phyloP scores from a whole-genome alignment of 2,888 invertebrate species.

The Neocrepidodera transversa region DNA sequence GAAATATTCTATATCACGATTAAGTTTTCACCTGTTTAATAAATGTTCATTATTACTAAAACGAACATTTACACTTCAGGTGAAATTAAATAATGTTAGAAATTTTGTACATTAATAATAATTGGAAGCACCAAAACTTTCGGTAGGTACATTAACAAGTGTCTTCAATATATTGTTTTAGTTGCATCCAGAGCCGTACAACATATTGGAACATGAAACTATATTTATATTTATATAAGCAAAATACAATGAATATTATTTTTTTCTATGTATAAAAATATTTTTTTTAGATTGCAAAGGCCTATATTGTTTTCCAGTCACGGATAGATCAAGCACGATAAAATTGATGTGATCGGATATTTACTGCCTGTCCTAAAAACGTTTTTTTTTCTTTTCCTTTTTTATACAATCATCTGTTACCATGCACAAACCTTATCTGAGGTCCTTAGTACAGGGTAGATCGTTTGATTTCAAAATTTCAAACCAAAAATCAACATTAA shows the following conservation, averaged over 20 bases:
- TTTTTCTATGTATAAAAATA: too few species aligned
- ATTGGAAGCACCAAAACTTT: neutral
- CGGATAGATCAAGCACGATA: neutral
- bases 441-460: neutral
- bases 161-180: neutral
- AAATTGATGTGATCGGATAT: neutral
- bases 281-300: too few species aligned
- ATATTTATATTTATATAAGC: too few species aligned
- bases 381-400: neutral
- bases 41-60: too few species aligned
- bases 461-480: neutral
- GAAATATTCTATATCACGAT: too few species aligned
- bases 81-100: slow-evolving; percentile 2
- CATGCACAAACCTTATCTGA: neutral
- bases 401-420: neutral
- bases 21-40: too few species aligned
- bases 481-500: too few species aligned
- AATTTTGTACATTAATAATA: slow-evolving; percentile 13
- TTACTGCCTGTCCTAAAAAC: neutral
- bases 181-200: neutral
- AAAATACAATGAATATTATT: too few species aligned
- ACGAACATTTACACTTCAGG: too few species aligned
- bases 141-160: neutral
- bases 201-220: too few species aligned
- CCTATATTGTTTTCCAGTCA: neutral